Conservation (phyloP, 2,888 invertebrate genomes). For the Coleophora flavipennella region DNA sequence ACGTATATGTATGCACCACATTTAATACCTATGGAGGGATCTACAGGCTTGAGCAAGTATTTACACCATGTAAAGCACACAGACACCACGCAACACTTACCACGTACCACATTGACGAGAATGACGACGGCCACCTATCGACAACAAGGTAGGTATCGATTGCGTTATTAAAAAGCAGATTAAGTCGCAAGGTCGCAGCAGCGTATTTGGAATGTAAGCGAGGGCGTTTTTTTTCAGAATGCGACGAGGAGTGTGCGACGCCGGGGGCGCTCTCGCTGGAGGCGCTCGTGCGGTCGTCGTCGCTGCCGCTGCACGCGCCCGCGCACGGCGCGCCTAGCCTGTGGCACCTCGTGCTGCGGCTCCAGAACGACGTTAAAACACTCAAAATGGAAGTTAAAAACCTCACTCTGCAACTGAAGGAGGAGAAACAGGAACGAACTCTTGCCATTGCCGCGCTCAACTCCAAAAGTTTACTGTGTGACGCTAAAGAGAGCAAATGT, state of each 20-base stretch:
- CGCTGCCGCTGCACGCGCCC: conserved; percentile 52
- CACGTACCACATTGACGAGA: no score
- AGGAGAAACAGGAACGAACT: conserved; percentile 74
- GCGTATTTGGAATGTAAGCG: no score
- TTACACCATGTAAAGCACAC: no score
- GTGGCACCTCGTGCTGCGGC: conserved; percentile 82
- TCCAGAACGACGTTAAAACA: conserved; percentile 81
- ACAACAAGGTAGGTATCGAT: conserved; percentile 29
- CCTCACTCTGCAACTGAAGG: conserved; percentile 75
- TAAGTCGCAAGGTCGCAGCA: no score
- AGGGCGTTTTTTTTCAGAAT: conserved; percentile 52
- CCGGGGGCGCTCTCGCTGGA: conserved; percentile 41
- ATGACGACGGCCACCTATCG: no score
- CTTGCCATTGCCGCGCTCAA: conserved; percentile 60
- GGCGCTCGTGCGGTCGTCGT: conserved; percentile 60
- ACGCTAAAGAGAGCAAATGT: conserved; percentile 67
- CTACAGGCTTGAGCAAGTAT: no score
- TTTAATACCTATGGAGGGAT: no score
- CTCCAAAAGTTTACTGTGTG: conserved; percentile 50
- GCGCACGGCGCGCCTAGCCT: conserved; percentile 72
- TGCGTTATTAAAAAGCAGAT: background rate
- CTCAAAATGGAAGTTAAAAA: conserved; percentile 75
- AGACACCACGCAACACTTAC: no score
- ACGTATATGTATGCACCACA: no score
- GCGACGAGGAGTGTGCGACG: conserved; percentile 47